These are phyloP conservation scores for Cephus sareptanus DNA, from an alignment of 2,888 invertebrate genomes.

Conservation along the genomic window DNA sequence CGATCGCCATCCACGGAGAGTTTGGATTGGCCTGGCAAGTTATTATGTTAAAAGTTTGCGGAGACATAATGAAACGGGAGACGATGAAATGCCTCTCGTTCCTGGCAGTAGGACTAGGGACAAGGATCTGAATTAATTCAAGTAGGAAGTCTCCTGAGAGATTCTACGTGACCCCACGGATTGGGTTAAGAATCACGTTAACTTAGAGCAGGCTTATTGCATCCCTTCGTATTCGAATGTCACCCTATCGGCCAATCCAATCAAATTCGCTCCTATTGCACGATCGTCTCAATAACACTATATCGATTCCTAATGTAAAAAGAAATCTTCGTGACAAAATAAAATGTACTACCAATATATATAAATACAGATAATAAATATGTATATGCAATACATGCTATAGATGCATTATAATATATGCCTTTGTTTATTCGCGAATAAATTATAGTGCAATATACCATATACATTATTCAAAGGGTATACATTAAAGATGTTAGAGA, in stretches of 20 bases:
- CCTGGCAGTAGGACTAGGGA: not conserved
- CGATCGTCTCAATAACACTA: not conserved
- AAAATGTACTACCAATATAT: not conserved
- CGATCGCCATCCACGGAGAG: conserved; percentile 7
- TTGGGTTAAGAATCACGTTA: conserved; percentile 21
- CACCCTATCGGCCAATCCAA: not conserved
- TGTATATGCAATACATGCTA: not conserved
- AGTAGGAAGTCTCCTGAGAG: conserved; percentile 15
- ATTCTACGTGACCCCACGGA: conserved; percentile 17
- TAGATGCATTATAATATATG: not conserved
- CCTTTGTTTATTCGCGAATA: not conserved
- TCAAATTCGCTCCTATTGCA: not conserved
- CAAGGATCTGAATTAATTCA: conserved; percentile 21
- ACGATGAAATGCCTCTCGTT: not conserved
- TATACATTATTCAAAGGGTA: not conserved
- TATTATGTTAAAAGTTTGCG: conserved; percentile 34
- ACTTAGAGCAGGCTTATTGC: conserved; percentile 1
- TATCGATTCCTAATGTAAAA: not conserved
- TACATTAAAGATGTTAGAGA: not conserved
- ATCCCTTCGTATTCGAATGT: not conserved
- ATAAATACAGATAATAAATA: not conserved
- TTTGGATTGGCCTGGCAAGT: conserved; percentile 25
- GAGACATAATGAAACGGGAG: conserved; percentile 9
- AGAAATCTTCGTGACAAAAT: not conserved
- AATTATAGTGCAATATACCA: not conserved